Evolutionary conservation across 2,888 invertebrate genomes (phyloP).

Genomic region (Leptinotarsa peninsularis): DNA sequence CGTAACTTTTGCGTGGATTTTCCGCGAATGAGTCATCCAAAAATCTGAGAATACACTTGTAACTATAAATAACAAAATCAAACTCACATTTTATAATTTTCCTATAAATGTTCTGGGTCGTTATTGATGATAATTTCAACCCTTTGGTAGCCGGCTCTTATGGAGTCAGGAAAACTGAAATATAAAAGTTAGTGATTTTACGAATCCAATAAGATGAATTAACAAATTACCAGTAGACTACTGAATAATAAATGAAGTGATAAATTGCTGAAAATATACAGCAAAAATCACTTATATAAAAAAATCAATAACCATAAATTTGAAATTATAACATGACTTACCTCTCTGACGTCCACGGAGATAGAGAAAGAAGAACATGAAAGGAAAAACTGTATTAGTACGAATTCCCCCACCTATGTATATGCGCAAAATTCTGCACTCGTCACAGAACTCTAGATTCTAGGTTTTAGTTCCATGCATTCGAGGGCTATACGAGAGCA

Average conservation of each 20-base stretch:
- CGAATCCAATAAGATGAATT: no score
- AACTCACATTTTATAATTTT: conserved; percentile 10
- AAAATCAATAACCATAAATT: not conserved
- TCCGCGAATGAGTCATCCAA: conserved; percentile 3
- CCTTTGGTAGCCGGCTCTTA: conserved; percentile 3
- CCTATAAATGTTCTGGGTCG: not conserved
- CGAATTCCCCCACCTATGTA: not conserved
- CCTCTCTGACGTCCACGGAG: conserved; percentile 7
- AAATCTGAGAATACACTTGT: not conserved
- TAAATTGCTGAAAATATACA: not conserved
- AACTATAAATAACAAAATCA: not conserved
- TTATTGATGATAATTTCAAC: not conserved
- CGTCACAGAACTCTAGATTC: no score
- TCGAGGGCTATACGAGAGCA: no score
- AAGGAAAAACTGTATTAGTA: not conserved
- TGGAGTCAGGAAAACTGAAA: conserved; percentile 12
- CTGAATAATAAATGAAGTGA: not conserved
- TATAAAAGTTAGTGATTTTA: not conserved
- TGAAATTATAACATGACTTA: not conserved
- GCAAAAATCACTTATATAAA: not conserved
- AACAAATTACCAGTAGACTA: no score
- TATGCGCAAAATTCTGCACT: not conserved
- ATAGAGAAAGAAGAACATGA: not conserved
- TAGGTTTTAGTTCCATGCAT: not conserved
- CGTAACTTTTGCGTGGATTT: conserved; percentile 1